Evolutionary conservation across 2,888 invertebrate species (phyloP), one percentile per base, ranked within the genome.

Genomic region (Lycophotia porphyrea): DNA sequence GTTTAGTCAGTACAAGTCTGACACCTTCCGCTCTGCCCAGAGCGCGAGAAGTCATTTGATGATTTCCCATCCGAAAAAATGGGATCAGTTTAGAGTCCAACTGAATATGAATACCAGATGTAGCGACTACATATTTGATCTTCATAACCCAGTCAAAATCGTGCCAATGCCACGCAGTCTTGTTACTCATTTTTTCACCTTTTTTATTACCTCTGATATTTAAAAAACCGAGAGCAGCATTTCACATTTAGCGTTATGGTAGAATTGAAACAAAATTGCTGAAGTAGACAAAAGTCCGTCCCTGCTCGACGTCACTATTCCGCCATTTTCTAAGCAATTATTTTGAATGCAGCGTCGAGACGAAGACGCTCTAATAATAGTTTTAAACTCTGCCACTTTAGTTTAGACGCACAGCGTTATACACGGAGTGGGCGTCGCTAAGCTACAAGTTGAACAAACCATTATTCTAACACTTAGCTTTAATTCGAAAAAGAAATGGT

Each of bases 251-350:
- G 8, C n/a, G 18, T 31, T 27, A 8, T 27, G 27, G 7, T 55
- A 2, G 31, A 8, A 27, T 58, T 55, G 7, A 27, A 7, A 15
- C 18, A 13, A 55, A 55, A 58, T 27, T 18, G 15, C 15, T 31
- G 18, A 8, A 58, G 58, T 58, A 58, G 31, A 31, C 8, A 24
- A 18, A 36, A 85, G 36, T 84, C 0, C 86, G 63, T 60, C 88
- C 66, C 84, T 82, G 87, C 34, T 5, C 34, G 58, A 63, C 73
- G 71, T 79, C 67, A 78, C 60, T 49, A 75, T 60, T 60, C 71
- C 78, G 58, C 84, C 86, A 84, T 86, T 84, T 87, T 82, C 87
- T 79, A 76, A 84, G 78, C 74, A 87, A 87, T 88, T 82, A 88
- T 88, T 87, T 86, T 71, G 65, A 72, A 67, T 87, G 88, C 84